phyloP scores from a whole-genome alignment of 2,888 invertebrate genomes.

The Chironomus tentans region DNA sequence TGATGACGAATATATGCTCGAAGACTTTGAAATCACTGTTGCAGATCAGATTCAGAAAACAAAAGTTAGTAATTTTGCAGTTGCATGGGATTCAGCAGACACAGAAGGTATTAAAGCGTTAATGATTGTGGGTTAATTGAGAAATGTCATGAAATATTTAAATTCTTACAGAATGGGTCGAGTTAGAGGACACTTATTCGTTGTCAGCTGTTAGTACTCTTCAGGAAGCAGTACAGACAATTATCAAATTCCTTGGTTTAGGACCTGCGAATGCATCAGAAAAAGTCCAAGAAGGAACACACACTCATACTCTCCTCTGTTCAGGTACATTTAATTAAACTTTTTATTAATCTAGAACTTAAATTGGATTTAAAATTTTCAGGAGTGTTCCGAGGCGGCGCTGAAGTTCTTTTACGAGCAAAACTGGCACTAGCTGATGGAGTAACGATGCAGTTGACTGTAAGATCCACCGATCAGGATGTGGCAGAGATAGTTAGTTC shows the following conservation, averaged over 20 bases:
- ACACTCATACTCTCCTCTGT: slow-evolving; percentile 68
- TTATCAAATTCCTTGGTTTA: slow-evolving; percentile 72
- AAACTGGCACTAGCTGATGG: slow-evolving; percentile 64
- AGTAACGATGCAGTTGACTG: slow-evolving; percentile 91
- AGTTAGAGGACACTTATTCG: slow-evolving; percentile 88
- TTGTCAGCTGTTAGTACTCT: slow-evolving; percentile 68
- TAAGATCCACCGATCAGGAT: slow-evolving; percentile 74
- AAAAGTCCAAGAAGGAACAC: slow-evolving; percentile 70
- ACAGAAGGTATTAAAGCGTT: slow-evolving; percentile 39
- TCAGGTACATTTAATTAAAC: slow-evolving; percentile 49
- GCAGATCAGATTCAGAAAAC: slow-evolving; percentile 78
- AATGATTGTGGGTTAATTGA: background rate
- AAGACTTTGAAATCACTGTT: slow-evolving; percentile 79
- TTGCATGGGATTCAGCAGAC: slow-evolving; percentile 69
- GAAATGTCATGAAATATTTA: background rate
- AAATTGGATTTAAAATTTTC: slow-evolving; percentile 28
- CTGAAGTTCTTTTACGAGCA: slow-evolving; percentile 78
- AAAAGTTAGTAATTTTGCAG: slow-evolving; percentile 65
- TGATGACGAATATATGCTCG: slow-evolving; percentile 90
- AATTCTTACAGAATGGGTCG: slow-evolving; percentile 43
- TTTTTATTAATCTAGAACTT: background rate
- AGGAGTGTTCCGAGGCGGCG: slow-evolving; percentile 83
- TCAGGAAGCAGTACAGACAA: slow-evolving; percentile 75
- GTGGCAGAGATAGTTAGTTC: slow-evolving; percentile 81
- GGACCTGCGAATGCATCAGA: slow-evolving; percentile 79